Base-by-base conservation (phyloP, 1,140 invertebrate species). In the Saccostrea glomerata region DNA sequence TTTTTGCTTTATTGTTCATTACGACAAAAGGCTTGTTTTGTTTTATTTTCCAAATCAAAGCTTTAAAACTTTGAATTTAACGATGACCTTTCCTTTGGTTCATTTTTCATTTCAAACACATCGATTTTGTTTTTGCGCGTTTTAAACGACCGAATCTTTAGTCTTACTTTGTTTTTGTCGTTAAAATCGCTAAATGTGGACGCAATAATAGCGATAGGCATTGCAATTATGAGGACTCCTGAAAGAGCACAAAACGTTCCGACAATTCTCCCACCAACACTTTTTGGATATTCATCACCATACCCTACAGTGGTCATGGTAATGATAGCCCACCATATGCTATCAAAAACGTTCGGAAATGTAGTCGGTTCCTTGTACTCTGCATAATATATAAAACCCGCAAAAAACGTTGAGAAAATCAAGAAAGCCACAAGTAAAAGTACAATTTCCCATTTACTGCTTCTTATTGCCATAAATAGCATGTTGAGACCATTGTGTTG, bases 361-460 rank as follows among this genome's bases (percentile, higher is more conserved):
- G 40, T 56, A 17, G 25, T 77, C 7, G 25, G 70, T 84, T 84
- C 55, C 11, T 25, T 84, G 82, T 56, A 55, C 55, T 85, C 84
- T 40, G 55, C 84, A 25, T 60, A 85, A 20, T 63, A 63, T 1
- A 85, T 23, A 60, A 60, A 58, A 17, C 55, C 58, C 54, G 25
- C 55, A 30, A 85, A 60, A 36, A 85, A 60, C 25, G 82, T 56
- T 47, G 82, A 84, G n/a, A 56, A 54, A 84, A 84, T 90, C 13
- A 91, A 25, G 9, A 94, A 90, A 20, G 91, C 88, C 15, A 93
- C 56, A 23, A 92, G 60, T 11, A 93, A 85, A 20, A 94, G 84
- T 6, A 88, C 85, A 0, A 94, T 86, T 73, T 92, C 93, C 70
- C 91, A 84, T 55, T 23, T 84, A 54, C 54, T 84, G 12, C n/a